phyloP scores from a whole-genome alignment of 2,113 vertebrate species.

The Collichthys lucidus region DNA sequence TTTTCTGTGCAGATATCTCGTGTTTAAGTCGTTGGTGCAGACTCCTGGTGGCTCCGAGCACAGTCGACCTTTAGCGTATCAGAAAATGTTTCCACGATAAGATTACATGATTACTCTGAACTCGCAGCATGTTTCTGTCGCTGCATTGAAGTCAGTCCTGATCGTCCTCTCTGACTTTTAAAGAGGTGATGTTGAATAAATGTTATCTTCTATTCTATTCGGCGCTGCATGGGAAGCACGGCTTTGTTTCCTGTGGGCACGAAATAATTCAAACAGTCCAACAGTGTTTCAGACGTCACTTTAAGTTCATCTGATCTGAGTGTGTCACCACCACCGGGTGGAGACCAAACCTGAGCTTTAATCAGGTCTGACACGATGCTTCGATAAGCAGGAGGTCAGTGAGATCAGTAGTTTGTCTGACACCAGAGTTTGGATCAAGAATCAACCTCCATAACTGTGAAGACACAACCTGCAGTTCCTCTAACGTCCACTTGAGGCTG shows the following conservation, averaged over 20 bases:
- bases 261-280: conserved; percentile 15
- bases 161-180: not conserved
- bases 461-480: no score
- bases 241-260: conserved; percentile 31
- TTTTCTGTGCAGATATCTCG: not conserved
- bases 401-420: no score
- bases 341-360: no score
- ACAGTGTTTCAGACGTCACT: not conserved
- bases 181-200: not conserved
- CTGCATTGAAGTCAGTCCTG: not conserved
- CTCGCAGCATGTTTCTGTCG: not conserved
- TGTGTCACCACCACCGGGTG: not conserved
- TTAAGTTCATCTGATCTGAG: not conserved
- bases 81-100: not conserved
- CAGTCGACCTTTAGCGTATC: not conserved
- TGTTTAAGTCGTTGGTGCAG: not conserved
- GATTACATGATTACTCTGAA: not conserved
- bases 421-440: no score
- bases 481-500: no score
- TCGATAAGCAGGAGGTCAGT: no score
- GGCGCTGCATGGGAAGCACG: not conserved
- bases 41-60: not conserved
- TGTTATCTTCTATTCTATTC: no score
- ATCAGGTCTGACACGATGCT: not conserved
- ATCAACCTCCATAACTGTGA: no score